A percentile compares a stretch with the other conserved stretches of the same genome.
phyloP scores from a whole-genome alignment of 2,113 vertebrate genomes.

The Noturus placidus region DNA sequence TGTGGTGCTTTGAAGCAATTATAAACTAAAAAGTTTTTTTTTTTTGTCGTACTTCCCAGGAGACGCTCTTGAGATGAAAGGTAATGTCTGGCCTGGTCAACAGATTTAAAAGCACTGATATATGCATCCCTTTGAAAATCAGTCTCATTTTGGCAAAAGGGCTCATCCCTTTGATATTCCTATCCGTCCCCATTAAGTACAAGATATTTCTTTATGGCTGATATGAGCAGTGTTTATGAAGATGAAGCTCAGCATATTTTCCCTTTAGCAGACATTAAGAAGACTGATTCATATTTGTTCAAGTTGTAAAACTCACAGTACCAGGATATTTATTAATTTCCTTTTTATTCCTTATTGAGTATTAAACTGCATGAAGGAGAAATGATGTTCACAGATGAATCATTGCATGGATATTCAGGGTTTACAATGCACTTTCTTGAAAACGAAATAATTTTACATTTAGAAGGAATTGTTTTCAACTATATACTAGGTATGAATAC shows the following conservation, averaged over 20 bases:
- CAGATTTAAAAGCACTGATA: conserved; percentile 68
- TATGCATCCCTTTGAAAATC: conserved; percentile 76
- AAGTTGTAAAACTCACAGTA: neutral
- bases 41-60: conserved; percentile 63
- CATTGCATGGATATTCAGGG: no score
- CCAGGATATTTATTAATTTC: neutral
- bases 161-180: conserved; percentile 63
- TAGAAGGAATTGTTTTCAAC: no score
- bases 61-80: conserved; percentile 74
- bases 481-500: neutral
- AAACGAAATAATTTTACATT: neutral
- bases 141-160: conserved; percentile 60
- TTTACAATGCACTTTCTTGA: neutral
- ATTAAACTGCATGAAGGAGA: neutral
- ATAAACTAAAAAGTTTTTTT: conserved; percentile 65
- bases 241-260: conserved; percentile 51
- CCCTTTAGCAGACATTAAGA: conserved; percentile 39
- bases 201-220: conserved; percentile 50
- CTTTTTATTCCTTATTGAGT: neutral
- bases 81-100: conserved; percentile 66
- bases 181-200: conserved; percentile 54
- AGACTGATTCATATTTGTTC: conserved; percentile 35
- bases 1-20: conserved; percentile 63
- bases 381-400: neutral
- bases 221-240: conserved; percentile 53